A percentile compares a stretch with the other conserved stretches of the same genome.
Conservation (phyloP, 2,888 invertebrate species). For the Sarcophaga rosellei region DNA sequence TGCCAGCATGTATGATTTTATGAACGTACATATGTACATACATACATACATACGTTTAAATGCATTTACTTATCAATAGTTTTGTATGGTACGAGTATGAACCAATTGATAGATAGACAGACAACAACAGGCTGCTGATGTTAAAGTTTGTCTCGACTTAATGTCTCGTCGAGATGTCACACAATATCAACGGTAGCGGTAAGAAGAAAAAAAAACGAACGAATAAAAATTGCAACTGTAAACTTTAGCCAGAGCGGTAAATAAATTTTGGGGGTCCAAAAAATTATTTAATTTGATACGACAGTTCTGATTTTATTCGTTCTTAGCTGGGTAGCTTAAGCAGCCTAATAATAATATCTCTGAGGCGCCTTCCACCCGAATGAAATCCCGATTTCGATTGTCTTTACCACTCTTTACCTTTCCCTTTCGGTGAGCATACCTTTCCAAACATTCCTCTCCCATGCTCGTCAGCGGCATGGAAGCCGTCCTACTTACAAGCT, state of each 20-base stretch:
- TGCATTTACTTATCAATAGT: constrained; percentile 26
- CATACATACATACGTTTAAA: neutral
- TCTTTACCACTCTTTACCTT: too few relatives aligned
- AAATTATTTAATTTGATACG: too few relatives aligned
- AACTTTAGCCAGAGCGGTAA: constrained; percentile 15
- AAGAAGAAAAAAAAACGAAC: neutral
- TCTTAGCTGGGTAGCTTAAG: too few relatives aligned
- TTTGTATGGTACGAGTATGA: constrained; percentile 15
- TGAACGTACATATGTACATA: neutral
- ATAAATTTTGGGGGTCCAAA: neutral
- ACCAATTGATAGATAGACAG: constrained; percentile 57
- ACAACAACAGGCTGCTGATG: constrained; percentile 57
- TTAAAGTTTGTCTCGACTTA: constrained; percentile 59
- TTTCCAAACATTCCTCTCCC: too few relatives aligned
- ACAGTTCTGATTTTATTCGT: too few relatives aligned
- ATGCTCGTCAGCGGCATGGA: too few relatives aligned
- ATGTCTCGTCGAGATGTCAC: constrained; percentile 63
- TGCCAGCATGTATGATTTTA: neutral
- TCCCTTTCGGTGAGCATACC: too few relatives aligned
- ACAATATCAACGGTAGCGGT: constrained; percentile 32
- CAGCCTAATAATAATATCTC: too few relatives aligned
- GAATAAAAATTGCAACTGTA: constrained; percentile 37
- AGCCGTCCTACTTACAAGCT: too few relatives aligned
- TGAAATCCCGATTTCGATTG: too few relatives aligned
- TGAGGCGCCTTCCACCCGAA: too few relatives aligned